Percentiles rank a stretch among this genome's conserved stretches.
Conservation (phyloP, 2,113 vertebrate genomes). For the Tautogolabrus adspersus region DNA sequence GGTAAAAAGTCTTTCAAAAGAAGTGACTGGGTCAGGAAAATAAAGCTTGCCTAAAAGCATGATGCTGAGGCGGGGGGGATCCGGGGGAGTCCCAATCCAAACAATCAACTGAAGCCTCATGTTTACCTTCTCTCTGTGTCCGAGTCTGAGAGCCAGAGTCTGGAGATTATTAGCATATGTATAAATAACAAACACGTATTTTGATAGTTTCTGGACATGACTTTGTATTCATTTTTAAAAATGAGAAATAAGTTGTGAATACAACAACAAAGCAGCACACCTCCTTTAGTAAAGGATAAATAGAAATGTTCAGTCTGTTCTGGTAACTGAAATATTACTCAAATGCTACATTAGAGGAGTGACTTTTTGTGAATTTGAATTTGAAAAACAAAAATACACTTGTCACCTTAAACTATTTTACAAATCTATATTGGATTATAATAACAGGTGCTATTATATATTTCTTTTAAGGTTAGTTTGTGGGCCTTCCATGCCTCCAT, state of each 20-base stretch:
- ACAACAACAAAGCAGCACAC: too few relatives aligned
- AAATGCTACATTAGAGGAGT: too few relatives aligned
- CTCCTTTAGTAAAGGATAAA: too few relatives aligned
- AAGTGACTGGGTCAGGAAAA: conserved; percentile 58
- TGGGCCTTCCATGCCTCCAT: too few relatives aligned
- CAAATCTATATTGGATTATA: too few relatives aligned
- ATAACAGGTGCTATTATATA: too few relatives aligned
- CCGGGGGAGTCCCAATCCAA: conserved; percentile 47
- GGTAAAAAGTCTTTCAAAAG: conserved; percentile 21
- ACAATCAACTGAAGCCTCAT: conserved; percentile 56
- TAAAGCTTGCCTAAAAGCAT: conserved; percentile 49
- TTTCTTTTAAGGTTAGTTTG: too few relatives aligned
- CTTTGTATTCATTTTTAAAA: neutral
- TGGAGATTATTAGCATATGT: conserved; percentile 38
- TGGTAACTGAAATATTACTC: too few relatives aligned
- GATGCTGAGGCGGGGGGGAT: conserved; percentile 31
- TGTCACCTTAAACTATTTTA: too few relatives aligned
- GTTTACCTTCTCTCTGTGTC: conserved; percentile 53
- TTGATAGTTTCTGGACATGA: neutral
- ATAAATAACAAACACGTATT: conserved; percentile 14
- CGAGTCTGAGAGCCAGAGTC: conserved; percentile 9
- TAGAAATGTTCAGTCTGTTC: too few relatives aligned
- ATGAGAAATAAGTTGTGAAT: neutral
- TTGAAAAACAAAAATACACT: too few relatives aligned
- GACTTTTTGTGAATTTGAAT: too few relatives aligned